Evolutionary conservation across 2,113 vertebrate species (phyloP).

Genomic region (Origma solitaria): DNA sequence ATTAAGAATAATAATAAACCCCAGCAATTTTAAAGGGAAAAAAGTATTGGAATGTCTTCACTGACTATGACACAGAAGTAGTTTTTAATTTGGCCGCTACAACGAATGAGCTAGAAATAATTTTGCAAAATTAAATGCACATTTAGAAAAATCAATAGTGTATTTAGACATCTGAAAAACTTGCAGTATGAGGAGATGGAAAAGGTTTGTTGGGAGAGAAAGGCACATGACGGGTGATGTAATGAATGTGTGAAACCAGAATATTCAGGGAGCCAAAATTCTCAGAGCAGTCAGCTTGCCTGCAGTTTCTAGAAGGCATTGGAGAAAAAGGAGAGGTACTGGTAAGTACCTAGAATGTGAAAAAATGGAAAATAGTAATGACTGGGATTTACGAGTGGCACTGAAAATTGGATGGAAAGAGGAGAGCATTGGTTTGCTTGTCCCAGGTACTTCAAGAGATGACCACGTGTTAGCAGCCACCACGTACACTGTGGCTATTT

Average conservation of each 20-base stretch:
- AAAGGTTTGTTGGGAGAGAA: not conserved
- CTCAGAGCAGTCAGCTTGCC: not conserved
- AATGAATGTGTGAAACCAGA: not conserved
- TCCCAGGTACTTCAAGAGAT: not conserved
- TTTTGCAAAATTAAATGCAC: not conserved
- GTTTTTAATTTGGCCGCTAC: not conserved
- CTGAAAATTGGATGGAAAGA: not conserved
- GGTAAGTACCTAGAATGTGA: not conserved
- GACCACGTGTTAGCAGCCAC: not conserved
- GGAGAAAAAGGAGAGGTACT: not conserved
- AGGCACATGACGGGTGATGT: fast-evolving
- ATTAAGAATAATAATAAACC: not conserved
- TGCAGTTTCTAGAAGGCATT: not conserved
- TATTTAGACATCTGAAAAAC: not conserved
- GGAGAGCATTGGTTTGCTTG: not conserved
- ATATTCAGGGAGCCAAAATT: not conserved
- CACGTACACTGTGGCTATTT: fast-evolving
- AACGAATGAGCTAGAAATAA: not conserved
- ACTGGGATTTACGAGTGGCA: not conserved
- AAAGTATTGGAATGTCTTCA: not conserved
- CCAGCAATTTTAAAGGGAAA: not conserved
- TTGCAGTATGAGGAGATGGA: not conserved
- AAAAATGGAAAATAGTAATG: not conserved
- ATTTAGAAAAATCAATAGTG: not conserved
- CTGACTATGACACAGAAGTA: not conserved